phyloP scores from a whole-genome alignment of 2,113 vertebrate genomes.

The Neogobius melanostomus region DNA sequence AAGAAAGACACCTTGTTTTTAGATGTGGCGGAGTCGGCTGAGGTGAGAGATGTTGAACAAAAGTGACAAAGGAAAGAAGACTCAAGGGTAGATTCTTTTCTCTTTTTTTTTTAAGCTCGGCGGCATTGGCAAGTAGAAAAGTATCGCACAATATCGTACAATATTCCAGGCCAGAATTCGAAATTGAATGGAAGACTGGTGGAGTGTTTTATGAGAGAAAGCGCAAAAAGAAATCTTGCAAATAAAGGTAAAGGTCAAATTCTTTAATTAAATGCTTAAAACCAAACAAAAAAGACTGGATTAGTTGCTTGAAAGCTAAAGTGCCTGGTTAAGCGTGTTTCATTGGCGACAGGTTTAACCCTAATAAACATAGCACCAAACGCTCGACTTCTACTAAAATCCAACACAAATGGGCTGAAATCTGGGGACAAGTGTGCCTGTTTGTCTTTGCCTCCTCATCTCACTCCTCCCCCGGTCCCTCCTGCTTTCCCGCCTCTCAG shows the following conservation, averaged over 20 bases:
- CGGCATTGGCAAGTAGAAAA: constrained; percentile 12
- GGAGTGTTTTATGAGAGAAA: too few species aligned
- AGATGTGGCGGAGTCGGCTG: constrained; percentile 28
- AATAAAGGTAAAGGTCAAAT: too few species aligned
- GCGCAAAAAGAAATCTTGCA: too few species aligned
- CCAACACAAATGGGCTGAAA: not conserved
- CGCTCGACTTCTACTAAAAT: too few species aligned
- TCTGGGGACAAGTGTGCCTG: constrained; percentile 6
- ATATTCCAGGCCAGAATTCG: not conserved
- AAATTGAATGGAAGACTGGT: not conserved
- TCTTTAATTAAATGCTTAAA: too few species aligned
- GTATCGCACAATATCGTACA: not conserved
- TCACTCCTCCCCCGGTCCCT: constrained; percentile 25
- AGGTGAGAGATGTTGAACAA: constrained; percentile 14
- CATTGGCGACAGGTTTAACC: too few species aligned
- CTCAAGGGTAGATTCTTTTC: not conserved
- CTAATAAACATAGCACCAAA: too few species aligned
- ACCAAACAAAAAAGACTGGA: too few species aligned
- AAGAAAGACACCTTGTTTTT: constrained; percentile 45
- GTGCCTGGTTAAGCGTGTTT: too few species aligned
- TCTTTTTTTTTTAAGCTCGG: constrained; percentile 8
- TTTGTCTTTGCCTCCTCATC: constrained; percentile 31
- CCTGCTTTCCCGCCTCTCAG: constrained; percentile 20
- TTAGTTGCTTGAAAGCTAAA: too few species aligned
- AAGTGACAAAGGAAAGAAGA: constrained; percentile 3